Evolutionary conservation across 2,888 invertebrate genomes (phyloP), one percentile per base, ranked within the genome.

Genomic region (Stramonita haemastoma): DNA sequence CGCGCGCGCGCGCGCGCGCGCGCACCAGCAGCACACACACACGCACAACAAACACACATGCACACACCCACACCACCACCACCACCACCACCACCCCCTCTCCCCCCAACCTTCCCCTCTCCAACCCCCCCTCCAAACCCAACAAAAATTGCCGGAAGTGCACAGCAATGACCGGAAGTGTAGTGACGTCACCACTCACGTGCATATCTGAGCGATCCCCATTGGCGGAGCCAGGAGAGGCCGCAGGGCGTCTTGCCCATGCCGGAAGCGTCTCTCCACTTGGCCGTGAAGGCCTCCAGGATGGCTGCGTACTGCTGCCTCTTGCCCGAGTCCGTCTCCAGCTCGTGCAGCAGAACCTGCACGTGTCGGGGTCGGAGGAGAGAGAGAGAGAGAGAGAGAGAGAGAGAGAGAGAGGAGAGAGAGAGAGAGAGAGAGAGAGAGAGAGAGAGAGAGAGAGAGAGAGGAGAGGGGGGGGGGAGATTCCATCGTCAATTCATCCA

Each of bases 261-360:
- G 46, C 86, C 60, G 60, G 81, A 57, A 8, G 79, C 46, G 70
- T 22, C 73, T 32, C 86, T n/a, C 88, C 89, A 90, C 13, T 87
- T 88, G 32, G 19, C 32, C 79, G 88, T 87, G 84, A 90, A 90
- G 36, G 73, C 26, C 26, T 66, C 34, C 60, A 90, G 83, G 77
- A 22, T 56, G 57, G 19, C 36, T 22, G 73, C 81, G 83, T 89
- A 89, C 70, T 86, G 36, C 26, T 46, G 46, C 19, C 60, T 70
- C 85, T 86, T 17, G 34, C n/a, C 57, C 15, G 73, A 60, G 56
- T 57, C 46, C 8, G 87, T 57, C 66, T 90, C 88, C 57, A 86
- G 0, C 22, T 88, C 88, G 66, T 88, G 66, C 86, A 90, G 88
- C 79, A 90, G 29, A 17, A 88, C 77, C 90, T 90, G 86, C 6